Base-by-base conservation (phyloP, 1,140 invertebrate genomes). In the Camponotus floridanus region DNA sequence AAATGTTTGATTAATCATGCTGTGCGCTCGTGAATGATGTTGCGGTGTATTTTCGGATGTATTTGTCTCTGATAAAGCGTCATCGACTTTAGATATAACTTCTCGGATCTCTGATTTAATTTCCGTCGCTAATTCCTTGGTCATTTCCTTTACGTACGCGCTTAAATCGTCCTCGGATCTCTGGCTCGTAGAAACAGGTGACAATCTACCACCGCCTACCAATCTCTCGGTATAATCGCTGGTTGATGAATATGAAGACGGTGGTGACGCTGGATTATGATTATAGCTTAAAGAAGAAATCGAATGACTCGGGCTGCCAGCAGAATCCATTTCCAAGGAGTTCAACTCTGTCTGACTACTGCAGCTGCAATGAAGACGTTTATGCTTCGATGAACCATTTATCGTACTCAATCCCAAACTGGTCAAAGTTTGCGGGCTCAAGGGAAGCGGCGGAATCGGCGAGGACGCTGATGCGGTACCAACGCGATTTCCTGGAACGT, bases 81-180 rank as follows among this genome's bases (percentile, higher is more conserved):
- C 97, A 86, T 97, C 97, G 0, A 98, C 97, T 93, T 97, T 96
- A 0, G 96, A 97, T 74, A 98, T 98, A 0, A 98, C 97, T 94
- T 97, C 97, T 2, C 97, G 94, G 33, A 98, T 97, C 95, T 98
- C 97, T 4, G 97, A 98, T 92, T 98, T 98, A 9, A 98, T 97
- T 93, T 97, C 97, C 8, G 97, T 97, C 0, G 97, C 97, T 65
- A 98, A 94, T 94, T 97, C 97, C 94, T 96, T 97, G 0, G 97
- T 97, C 88, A 97, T 96, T 93, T 97, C 97, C 89, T 97, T 97
- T 0, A 97, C 96, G 86, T 97, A 97, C 21, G 97, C 97, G 76
- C 97, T 96, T 9, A 97, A 91, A 93, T 97, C 96, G 87, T 97
- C 96, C 21, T 96, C 94, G 8, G 94, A 96, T 61, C 94, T 96